Base-by-base conservation (phyloP, 2,888 invertebrate species). In the Cyclophora punctaria region DNA sequence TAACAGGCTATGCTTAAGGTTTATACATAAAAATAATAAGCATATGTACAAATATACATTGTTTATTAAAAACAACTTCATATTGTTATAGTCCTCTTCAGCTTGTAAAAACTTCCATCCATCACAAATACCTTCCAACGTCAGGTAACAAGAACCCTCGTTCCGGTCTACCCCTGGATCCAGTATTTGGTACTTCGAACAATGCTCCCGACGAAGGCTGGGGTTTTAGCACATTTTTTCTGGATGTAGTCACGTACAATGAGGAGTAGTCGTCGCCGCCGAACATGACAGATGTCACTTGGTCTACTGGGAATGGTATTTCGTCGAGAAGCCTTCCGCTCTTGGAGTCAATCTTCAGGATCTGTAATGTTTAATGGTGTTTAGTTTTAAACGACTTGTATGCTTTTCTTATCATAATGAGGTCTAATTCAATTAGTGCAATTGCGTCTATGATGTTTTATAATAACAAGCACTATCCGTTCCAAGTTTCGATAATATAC, bases 161-260 rank as follows among this genome's bases (percentile, higher is more conserved):
- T 35, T 53, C 53, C 3, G 50, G 50, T 5, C 46, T 42, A 83
- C 83, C 52, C 42, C 5, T 45, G 5, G 42, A 47, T 37, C 45
- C 49, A 3, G 49, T 45, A 3, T 45, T 41, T 6, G 43, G 37
- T 5, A 52, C 42, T 6, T 40, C 41, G 5, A 49, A 43, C 41
- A 52, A 5, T 4, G 52, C 34, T 6, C 47, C 47, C 33, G 51
- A 51, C 3, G 3, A 4, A 45, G 43, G 37, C 3, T 7, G 20
- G 4, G 48, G 48, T 3, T 48, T 43, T 20, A 20, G n/a, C 3
- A 46, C 47, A 5, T 33, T 37, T 2, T 37, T 34, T 4, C 4
- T 44, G 4, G 33, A 3, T 33, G 48, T 46, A 5, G 52, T 52
- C n/a, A 47, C 44, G 34, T 49, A 55, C 4, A 55, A 42, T 40